Conservation (phyloP, 2,797 vertebrate species). For the Coilia nasus region DNA sequence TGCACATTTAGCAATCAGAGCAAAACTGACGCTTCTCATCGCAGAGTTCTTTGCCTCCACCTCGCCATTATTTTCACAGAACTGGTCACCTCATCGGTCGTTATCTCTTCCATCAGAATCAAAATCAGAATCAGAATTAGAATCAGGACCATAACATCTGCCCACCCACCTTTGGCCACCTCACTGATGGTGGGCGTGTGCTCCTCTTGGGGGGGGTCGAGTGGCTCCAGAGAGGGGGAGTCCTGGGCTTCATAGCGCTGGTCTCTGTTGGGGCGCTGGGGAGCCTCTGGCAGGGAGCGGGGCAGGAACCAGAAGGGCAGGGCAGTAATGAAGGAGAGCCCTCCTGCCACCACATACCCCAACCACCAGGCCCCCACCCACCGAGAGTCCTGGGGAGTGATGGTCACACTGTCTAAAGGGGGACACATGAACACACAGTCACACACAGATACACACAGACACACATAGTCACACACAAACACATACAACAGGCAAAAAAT, state of each 20-base stretch:
- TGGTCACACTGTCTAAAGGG: slow-evolving; percentile 79
- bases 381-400: slow-evolving; percentile 84
- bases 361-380: slow-evolving; percentile 98
- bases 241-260: neutral
- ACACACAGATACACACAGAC: neutral
- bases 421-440: neutral
- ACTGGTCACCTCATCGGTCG: no score
- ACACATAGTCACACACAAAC: neutral
- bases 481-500: neutral
- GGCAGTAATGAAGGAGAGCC: slow-evolving; percentile 74
- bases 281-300: slow-evolving; percentile 67
- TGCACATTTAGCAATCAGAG: no score
- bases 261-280: neutral
- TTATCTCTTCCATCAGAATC: no score
- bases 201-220: slow-evolving; percentile 42
- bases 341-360: slow-evolving; percentile 80
- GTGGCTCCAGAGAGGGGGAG: neutral
- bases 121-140: neutral
- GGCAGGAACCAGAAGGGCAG: slow-evolving; percentile 91
- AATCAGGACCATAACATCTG: neutral
- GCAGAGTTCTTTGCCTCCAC: no score
- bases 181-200: slow-evolving; percentile 64
- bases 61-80: no score
- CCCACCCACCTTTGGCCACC: slow-evolving; percentile 72
- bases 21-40: no score